Base-by-base conservation (phyloP, 1,140 invertebrate species). In the Drosophila insularis region DNA sequence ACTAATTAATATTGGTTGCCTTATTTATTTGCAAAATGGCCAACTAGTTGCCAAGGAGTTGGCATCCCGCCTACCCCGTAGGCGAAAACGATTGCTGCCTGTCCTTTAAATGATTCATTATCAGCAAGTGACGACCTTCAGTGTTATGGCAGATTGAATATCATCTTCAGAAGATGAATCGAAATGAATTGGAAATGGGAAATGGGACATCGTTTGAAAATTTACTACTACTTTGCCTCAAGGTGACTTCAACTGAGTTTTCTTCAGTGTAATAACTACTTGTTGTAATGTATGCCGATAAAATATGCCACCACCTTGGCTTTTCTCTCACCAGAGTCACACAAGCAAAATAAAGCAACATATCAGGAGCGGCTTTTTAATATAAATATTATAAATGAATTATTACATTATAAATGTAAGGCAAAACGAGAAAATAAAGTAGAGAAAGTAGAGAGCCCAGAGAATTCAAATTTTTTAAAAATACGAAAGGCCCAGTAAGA, bases 1-100 rank as follows among this genome's bases (percentile, higher is more conserved):
- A 50, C 75, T 86, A 86, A 86, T 86, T 86, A 82, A 80, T 86
- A 86, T 82, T 71, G 71, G 79, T 82, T 79, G 76, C 67, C 77
- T 68, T 71, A 82, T 76, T 86, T 79, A 87, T 69, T 67, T 56
- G 58, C 68, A 50, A 58, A 76, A 68, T 76, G 63, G 72, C 63
- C 58, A 53, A 14, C 27, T 10, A 13, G 55, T n/a, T n/a, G 17
- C 32, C 46, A 13, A 14, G 17, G 27, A 21, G 46, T 40, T 37
- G 11, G 35, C 35, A 13, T 13, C 3, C 39, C 46, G 19, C 50
- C 31, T 23, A 21, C 21, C 23, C 23, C 31, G 13, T 58, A 35
- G 55, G 73, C 32, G 8, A 35, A 77, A 77, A 77, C 56, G 74
- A 77, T 76, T 75, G 59, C 31, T 10, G 31, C 13, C 32, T 40